Percentiles rank a stretch among this genome's conserved stretches.
Conservation (phyloP, 1,140 invertebrate genomes). For the Drosophila asahinai region DNA sequence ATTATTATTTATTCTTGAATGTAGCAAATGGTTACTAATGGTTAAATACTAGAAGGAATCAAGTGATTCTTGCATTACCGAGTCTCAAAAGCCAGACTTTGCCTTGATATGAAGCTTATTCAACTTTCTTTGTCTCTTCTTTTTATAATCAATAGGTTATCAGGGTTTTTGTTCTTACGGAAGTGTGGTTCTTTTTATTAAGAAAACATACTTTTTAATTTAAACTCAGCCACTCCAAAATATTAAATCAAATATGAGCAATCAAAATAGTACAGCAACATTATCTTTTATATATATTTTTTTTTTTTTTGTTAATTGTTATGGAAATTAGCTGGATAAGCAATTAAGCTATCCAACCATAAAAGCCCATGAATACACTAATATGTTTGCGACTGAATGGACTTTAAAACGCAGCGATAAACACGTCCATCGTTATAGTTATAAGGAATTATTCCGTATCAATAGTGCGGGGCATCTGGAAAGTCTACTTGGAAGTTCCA, state of each 20-base stretch:
- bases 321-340: conserved; percentile 9
- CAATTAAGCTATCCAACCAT: conserved; percentile 21
- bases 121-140: background rate
- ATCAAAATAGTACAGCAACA: background rate
- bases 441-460: background rate
- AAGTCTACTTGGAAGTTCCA: conserved; percentile 6
- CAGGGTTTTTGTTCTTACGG: background rate
- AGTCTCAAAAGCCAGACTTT: conserved; percentile 1
- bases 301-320: background rate
- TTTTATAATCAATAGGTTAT: background rate
- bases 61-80: background rate
- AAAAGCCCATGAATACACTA: conserved; percentile 1
- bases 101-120: conserved; percentile 3
- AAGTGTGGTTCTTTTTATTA: no score
- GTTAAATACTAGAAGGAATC: background rate
- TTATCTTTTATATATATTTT: conserved; percentile 11
- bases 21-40: background rate
- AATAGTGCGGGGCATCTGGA: conserved; percentile 4
- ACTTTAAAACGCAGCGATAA: conserved; percentile 1
- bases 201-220: no score
- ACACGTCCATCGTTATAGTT: background rate
- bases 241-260: background rate
- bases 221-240: background rate
- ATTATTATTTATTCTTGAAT: background rate
- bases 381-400: conserved; percentile 1